phyloP scores from a whole-genome alignment of 2,888 invertebrate genomes.

The Candidula unifasciata region DNA sequence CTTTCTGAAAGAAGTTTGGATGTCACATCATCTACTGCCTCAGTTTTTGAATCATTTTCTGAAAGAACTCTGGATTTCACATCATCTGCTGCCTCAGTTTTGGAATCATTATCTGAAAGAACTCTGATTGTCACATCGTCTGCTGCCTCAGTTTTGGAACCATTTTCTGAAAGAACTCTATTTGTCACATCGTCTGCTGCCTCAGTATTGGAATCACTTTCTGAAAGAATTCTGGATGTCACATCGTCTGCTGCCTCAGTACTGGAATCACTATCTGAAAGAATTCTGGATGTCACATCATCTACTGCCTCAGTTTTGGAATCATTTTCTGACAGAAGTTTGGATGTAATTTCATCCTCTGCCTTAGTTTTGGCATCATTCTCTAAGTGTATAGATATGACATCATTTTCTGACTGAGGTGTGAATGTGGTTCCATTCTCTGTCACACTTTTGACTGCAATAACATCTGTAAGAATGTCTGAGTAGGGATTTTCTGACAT shows the following conservation, averaged over 20 bases:
- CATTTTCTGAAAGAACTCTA: neutral
- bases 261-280: no score
- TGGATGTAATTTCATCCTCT: no score
- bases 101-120: neutral
- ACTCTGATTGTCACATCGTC: neutral
- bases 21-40: no score
- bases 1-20: neutral
- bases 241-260: neutral
- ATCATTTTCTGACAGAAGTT: no score
- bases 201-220: slow-evolving; percentile 36
- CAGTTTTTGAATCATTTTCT: neutral
- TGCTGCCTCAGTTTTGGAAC: neutral
- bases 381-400: neutral
- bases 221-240: slow-evolving; percentile 5
- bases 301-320: neutral
- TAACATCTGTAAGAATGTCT: neutral
- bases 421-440: no score
- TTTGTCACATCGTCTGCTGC: neutral
- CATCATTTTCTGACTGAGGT: no score
- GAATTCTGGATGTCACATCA: neutral
- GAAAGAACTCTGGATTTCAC: neutral
- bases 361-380: no score
- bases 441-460: no score
- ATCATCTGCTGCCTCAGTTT: no score
- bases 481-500: neutral